Evolutionary conservation across 2,797 vertebrate species (phyloP).

Genomic region (Pseudocheirus occidentalis): DNA sequence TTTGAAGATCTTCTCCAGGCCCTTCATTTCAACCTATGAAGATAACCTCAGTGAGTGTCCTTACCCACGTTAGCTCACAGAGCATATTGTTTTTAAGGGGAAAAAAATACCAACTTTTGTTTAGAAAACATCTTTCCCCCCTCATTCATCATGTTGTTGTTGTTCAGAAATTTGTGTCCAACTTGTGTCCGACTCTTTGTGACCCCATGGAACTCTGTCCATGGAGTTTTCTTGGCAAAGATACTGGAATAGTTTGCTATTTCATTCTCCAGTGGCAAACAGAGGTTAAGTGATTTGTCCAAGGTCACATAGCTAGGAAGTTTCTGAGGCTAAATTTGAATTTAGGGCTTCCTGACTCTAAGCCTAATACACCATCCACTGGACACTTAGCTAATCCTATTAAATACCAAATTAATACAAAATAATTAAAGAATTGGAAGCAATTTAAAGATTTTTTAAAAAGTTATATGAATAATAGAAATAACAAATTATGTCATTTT

Average conservation of each 20-base stretch:
- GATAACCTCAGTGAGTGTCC: neutral
- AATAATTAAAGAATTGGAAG: slow-evolving; percentile 48
- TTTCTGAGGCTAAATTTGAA: neutral
- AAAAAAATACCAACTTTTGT: neutral
- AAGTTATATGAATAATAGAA: neutral
- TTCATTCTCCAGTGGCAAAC: neutral
- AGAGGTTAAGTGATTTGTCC: neutral
- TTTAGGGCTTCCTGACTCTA: neutral
- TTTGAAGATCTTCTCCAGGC: slow-evolving; percentile 37
- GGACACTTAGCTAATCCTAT: neutral
- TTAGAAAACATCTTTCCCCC: neutral
- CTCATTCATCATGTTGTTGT: neutral
- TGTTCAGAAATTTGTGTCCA: neutral
- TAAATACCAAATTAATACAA: slow-evolving; percentile 52
- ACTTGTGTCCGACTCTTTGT: neutral
- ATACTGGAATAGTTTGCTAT: neutral
- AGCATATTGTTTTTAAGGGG: neutral
- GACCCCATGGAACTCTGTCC: neutral
- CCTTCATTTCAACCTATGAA: slow-evolving; percentile 35
- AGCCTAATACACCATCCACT: neutral
- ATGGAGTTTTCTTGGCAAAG: neutral
- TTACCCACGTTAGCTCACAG: neutral
- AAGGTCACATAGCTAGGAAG: neutral
- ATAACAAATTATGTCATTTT: neutral
- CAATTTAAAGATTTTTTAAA: slow-evolving; percentile 5